Evolutionary conservation across 2,888 invertebrate species (phyloP).

Genomic region (Caenorhabditis sp.): DNA sequence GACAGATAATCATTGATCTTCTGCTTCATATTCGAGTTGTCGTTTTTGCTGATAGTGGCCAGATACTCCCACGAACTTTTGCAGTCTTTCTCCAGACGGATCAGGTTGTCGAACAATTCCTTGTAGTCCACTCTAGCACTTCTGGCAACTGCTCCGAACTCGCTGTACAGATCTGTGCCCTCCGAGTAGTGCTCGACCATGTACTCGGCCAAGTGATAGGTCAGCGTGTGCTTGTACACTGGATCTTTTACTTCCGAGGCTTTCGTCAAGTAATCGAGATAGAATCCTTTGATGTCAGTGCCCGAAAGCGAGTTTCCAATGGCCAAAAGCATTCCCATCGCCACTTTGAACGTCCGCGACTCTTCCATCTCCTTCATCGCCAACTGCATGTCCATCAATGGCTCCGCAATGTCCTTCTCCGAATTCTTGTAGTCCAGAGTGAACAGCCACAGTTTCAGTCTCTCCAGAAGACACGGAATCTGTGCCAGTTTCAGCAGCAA

Average conservation of each 20-base stretch:
- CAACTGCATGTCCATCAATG: constrained; percentile 97
- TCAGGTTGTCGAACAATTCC: constrained; percentile 88
- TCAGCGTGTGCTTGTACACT: constrained; percentile 96
- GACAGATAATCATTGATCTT: constrained; percentile 91
- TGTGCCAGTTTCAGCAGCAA: constrained; percentile 96
- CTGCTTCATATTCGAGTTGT: constrained; percentile 74
- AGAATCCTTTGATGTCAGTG: constrained; percentile 92
- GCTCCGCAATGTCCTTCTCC: constrained; percentile 97
- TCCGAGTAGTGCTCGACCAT: constrained; percentile 96
- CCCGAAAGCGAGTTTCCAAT: constrained; percentile 98
- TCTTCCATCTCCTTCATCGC: constrained; percentile 92
- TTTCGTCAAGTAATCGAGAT: constrained; percentile 96
- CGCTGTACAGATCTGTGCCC: constrained; percentile 95
- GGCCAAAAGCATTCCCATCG: constrained; percentile 92
- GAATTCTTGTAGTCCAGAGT: constrained; percentile 97
- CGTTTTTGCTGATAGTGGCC: constrained; percentile 73
- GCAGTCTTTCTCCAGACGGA: constrained; percentile 93
- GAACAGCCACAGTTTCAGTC: constrained; percentile 95
- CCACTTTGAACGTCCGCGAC: constrained; percentile 94
- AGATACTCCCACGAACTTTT: constrained; percentile 82
- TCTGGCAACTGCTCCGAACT: constrained; percentile 81
- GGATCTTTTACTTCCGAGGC: constrained; percentile 86
- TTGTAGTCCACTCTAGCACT: constrained; percentile 91
- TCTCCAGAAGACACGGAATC: constrained; percentile 92
- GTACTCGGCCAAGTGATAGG: constrained; percentile 97